Conservation (phyloP, 2,797 vertebrate species). For the Cheirogaleus major region DNA sequence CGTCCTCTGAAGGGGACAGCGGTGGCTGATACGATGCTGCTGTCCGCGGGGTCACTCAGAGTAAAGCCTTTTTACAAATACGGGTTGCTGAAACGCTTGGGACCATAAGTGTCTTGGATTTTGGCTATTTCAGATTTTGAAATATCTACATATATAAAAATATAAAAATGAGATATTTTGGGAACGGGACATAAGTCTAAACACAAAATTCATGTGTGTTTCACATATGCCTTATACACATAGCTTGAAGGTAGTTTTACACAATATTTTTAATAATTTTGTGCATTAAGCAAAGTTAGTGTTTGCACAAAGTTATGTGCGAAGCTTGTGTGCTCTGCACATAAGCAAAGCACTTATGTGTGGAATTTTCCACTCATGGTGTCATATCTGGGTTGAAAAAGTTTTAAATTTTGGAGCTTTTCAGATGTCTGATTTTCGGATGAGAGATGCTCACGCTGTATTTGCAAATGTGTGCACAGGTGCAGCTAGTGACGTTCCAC, state of each 20-base stretch:
- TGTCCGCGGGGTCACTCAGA: neutral
- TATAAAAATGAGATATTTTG: neutral
- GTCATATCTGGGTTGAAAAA: neutral
- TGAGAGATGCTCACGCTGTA: neutral
- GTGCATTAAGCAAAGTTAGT: neutral
- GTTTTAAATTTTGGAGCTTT: neutral
- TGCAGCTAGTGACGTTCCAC: accelerated
- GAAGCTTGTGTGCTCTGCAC: too few species aligned
- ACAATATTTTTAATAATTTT: neutral
- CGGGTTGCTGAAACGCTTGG: neutral
- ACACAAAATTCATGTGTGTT: neutral
- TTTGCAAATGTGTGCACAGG: accelerated
- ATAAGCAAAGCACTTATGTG: neutral
- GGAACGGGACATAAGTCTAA: neutral
- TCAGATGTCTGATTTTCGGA: neutral
- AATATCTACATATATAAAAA: neutral
- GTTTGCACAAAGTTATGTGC: neutral
- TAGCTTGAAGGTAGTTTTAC: neutral
- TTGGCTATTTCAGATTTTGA: neutral
- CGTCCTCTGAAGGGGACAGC: neutral
- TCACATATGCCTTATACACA: neutral
- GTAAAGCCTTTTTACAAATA: too few species aligned
- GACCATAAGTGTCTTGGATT: neutral
- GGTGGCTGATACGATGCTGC: neutral
- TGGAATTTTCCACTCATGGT: neutral